Conservation (phyloP, 2,113 vertebrate species). For the Tetrax tetrax region DNA sequence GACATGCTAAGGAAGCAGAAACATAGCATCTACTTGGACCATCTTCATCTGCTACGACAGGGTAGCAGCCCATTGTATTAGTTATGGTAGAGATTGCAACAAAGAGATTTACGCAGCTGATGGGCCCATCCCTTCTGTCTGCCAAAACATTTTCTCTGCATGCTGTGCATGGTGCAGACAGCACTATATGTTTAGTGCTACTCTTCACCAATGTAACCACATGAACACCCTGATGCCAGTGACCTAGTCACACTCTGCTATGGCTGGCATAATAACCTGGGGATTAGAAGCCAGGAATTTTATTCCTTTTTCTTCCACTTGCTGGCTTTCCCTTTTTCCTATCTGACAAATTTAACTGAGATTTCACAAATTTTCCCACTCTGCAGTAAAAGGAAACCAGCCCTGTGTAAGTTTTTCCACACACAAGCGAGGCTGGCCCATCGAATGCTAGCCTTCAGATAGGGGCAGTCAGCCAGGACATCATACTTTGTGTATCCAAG, state of each 20-base stretch:
- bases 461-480: constrained; percentile 14
- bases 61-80: background rate
- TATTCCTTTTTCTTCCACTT: constrained; percentile 46
- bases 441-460: background rate
- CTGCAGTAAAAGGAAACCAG: constrained; percentile 42
- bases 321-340: constrained; percentile 42
- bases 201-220: background rate
- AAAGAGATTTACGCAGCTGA: background rate
- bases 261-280: background rate
- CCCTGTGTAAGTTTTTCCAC: constrained; percentile 38
- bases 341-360: constrained; percentile 9
- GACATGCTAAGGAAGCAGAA: background rate
- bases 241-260: background rate
- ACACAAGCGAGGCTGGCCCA: background rate
- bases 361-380: constrained; percentile 56
- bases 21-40: background rate
- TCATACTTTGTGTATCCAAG: background rate
- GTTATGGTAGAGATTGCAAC: background rate
- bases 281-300: constrained; percentile 18
- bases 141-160: background rate
- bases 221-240: background rate
- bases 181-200: background rate
- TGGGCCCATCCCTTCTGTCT: background rate
- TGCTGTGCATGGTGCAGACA: background rate
- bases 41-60: background rate